Evolutionary conservation across 2,113 vertebrate species (phyloP), one percentile per base, ranked within the genome.

Genomic region (Dromas ardeola): DNA sequence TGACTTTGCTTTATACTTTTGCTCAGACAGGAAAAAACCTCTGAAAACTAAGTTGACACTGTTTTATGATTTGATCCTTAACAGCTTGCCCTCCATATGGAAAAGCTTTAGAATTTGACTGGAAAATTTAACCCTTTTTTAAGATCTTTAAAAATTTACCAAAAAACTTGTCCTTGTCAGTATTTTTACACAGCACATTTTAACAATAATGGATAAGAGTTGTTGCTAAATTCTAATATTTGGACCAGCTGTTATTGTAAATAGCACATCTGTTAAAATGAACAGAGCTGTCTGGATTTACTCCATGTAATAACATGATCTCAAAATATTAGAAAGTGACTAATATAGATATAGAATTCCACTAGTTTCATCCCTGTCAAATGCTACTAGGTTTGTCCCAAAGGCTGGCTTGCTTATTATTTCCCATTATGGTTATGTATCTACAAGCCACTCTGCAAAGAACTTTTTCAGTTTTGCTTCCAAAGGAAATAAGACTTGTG

Each of bases 101-200:
- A 93, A 96, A 77, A 88, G 27, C 17, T 87, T 95, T 91, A 85
- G 61, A 91, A 85, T 79, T 84, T 78, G 43, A 84, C 61, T 84
- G 45, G 19, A 90, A 93, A 81, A 30, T 26, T 61, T 94, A 95
- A 93, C 55, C 27, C 65, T 91, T 93, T 87, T 80, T 67, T 2
- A 88, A 86, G 25, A n/a, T 12, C 10, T 86, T 78, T 19, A 61
- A 69, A 62, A 79, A 52, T 19, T 63, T 56, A 27, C 25, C 10
- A 45, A 53, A 72, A 82, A 80, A 49, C 11, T 79, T 80, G 5
- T 7, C 19, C 30, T 69, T 5, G 5, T 55, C 23, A 23, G 16
- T 76, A 22, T 36, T 42, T 76, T 86, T 65, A 83, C 25, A 55
- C 3, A 25, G 17, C 9, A 65, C 36, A 36, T 36, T 45, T 86